phyloP scores from a whole-genome alignment of 2,797 vertebrate species.

The Enteromius unitaeniatus region DNA sequence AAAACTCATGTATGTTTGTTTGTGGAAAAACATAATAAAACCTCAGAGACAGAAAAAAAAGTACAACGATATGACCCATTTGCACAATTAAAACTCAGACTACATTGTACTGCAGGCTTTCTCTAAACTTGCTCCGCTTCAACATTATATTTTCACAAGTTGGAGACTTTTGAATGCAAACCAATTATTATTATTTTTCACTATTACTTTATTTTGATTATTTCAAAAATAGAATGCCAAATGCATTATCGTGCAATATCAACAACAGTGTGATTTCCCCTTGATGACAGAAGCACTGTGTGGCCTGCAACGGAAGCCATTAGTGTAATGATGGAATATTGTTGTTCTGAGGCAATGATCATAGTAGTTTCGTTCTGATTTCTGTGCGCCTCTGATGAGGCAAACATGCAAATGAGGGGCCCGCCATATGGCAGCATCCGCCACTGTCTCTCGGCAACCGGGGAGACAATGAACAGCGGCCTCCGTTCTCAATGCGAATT shows the following conservation, averaged over 20 bases:
- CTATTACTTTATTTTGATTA: conserved; percentile 56
- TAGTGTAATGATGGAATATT: conserved; percentile 47
- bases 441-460: conserved; percentile 60
- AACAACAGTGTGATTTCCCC: conserved; percentile 21
- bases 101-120: not conserved
- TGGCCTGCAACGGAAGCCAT: conserved; percentile 34
- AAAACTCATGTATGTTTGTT: not conserved
- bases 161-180: conserved; percentile 10
- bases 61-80: not conserved
- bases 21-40: conserved; percentile 7
- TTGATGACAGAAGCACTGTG: conserved; percentile 12
- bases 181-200: not conserved
- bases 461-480: conserved; percentile 58
- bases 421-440: conserved; percentile 44
- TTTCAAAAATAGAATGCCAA: conserved; percentile 61
- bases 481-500: conserved; percentile 11
- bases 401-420: conserved; percentile 54
- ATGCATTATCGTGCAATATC: conserved; percentile 20
- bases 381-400: conserved; percentile 56
- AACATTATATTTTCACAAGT: not conserved
- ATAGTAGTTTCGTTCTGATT: conserved; percentile 35
- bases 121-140: not conserved
- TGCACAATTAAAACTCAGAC: not conserved
- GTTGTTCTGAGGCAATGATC: conserved; percentile 47
- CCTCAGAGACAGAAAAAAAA: not conserved